phyloP scores from a whole-genome alignment of 2,888 invertebrate species.

The Drosophila atripex region DNA sequence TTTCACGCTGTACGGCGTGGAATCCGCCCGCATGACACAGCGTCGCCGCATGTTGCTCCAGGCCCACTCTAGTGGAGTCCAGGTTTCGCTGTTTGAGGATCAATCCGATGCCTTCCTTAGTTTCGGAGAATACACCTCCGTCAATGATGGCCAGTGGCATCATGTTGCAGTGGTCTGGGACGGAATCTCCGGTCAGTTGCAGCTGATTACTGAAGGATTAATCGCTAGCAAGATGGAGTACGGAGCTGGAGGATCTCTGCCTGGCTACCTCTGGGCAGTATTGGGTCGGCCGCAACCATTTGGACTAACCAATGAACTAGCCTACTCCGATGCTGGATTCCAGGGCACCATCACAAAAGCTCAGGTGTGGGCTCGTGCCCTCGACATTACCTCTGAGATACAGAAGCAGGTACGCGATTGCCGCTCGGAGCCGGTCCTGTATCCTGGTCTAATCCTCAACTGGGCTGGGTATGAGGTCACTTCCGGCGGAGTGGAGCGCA shows the following conservation, averaged over 20 bases:
- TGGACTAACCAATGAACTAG: conserved; percentile 85
- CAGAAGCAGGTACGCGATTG: conserved; percentile 97
- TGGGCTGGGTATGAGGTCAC: conserved; percentile 97
- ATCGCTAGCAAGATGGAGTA: conserved; percentile 96
- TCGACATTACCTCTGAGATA: conserved; percentile 95
- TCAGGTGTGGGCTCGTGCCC: conserved; percentile 95
- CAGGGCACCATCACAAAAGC: conserved; percentile 97
- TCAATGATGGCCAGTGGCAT: conserved; percentile 98
- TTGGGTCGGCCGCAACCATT: conserved; percentile 94
- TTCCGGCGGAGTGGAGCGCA: conserved; percentile 94
- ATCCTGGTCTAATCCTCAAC: conserved; percentile 92
- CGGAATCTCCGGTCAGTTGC: conserved; percentile 93
- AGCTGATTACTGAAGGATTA: conserved; percentile 96
- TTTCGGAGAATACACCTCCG: conserved; percentile 95
- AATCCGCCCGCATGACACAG: conserved; percentile 91
- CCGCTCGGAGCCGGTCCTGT: conserved; percentile 95
- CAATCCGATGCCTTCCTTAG: conserved; percentile 94
- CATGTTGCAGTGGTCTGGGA: conserved; percentile 98
- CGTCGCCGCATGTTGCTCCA: conserved; percentile 93
- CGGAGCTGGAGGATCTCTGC: conserved; percentile 92
- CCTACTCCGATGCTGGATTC: conserved; percentile 95
- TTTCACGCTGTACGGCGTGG: conserved; percentile 95
- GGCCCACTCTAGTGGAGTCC: conserved; percentile 96
- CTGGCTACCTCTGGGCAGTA: conserved; percentile 95
- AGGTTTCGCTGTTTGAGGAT: conserved; percentile 94